Percentiles rank a stretch among this genome's conserved stretches.
Conservation (phyloP, 1,140 invertebrate genomes). For the Aphis gossypii region DNA sequence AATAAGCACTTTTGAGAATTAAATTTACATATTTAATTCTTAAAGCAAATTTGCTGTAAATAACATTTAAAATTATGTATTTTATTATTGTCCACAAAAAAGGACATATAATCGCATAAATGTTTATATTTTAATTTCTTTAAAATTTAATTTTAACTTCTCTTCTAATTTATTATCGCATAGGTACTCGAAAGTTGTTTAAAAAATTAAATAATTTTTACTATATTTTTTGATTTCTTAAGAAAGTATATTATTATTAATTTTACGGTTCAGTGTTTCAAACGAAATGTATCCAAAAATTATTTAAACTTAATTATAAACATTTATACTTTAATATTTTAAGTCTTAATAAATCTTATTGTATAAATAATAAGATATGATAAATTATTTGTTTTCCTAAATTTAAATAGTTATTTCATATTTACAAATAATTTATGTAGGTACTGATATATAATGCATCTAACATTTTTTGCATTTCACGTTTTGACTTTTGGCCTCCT, state of each 20-base stretch:
- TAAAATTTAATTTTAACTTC: too few relatives aligned
- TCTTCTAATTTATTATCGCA: background rate
- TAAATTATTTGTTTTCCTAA: background rate
- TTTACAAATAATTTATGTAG: background rate
- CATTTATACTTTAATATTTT: background rate
- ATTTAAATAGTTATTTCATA: background rate
- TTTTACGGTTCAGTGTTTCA: background rate
- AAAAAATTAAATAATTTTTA: background rate
- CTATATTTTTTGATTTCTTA: background rate
- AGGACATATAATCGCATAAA: background rate
- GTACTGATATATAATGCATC: background rate
- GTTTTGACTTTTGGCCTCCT: background rate
- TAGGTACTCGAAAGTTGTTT: background rate
- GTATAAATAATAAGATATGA: background rate
- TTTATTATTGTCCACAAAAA: background rate
- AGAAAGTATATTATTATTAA: background rate
- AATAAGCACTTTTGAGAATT: background rate
- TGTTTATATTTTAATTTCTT: background rate
- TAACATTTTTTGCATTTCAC: background rate
- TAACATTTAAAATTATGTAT: background rate
- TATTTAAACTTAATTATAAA: background rate
- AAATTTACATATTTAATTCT: background rate
- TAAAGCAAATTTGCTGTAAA: background rate
- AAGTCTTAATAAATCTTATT: background rate
- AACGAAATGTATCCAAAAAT: background rate